A percentile compares a stretch with the other conserved stretches of the same genome.
phyloP scores from a whole-genome alignment of 2,113 vertebrate species.

The Muntiacus reevesi region DNA sequence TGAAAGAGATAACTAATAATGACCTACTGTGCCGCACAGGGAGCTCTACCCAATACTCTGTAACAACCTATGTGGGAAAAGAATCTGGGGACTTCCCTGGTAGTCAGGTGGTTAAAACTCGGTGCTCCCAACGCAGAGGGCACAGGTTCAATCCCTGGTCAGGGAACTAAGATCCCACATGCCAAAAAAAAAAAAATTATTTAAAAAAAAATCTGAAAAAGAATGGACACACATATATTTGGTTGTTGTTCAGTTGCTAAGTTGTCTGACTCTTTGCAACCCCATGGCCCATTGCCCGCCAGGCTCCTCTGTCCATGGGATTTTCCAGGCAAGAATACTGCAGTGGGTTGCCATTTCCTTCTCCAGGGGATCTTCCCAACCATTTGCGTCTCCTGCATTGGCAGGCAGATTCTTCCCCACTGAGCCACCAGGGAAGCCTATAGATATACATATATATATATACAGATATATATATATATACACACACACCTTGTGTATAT shows the following conservation, averaged over 20 bases:
- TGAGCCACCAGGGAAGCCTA: background rate
- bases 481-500: no score
- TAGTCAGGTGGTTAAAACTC: no score
- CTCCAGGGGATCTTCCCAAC: background rate
- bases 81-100: background rate
- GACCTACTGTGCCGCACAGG: background rate
- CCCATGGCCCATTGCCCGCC: background rate
- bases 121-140: no score
- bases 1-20: background rate
- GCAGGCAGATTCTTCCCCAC: background rate
- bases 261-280: background rate
- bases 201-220: background rate
- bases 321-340: background rate
- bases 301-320: background rate
- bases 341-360: background rate
- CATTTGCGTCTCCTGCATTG: background rate
- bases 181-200: no score
- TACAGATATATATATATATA: accelerated
- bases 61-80: background rate
- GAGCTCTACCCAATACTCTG: background rate
- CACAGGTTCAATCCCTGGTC: no score
- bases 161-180: no score
- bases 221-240: background rate
- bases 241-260: background rate
- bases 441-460: background rate